Conservation (phyloP, 2,797 vertebrate species). For the Pseudochirops cupreus region DNA sequence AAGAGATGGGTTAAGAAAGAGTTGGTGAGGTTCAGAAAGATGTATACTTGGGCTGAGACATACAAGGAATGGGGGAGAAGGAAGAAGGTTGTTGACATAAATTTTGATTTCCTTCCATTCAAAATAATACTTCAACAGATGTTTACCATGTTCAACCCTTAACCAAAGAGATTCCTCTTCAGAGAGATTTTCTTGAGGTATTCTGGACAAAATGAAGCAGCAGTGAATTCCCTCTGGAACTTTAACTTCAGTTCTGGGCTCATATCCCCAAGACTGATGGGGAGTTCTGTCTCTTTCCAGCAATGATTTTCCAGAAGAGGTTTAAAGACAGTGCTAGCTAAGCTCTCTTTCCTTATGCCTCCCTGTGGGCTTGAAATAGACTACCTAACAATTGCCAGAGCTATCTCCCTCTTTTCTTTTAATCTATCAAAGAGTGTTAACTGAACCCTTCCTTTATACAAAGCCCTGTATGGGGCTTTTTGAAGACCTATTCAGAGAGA, state of each 20-base stretch:
- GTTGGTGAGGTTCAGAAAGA: not conserved
- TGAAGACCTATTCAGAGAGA: not conserved
- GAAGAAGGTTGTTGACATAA: not conserved
- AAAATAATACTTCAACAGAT: not conserved
- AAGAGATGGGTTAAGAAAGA: not conserved
- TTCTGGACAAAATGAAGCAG: not conserved
- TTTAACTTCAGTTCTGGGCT: not conserved
- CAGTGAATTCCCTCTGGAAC: not conserved
- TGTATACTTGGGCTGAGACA: not conserved
- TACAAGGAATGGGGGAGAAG: not conserved
- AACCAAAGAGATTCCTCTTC: not conserved
- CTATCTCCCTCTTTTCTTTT: constrained; percentile 17
- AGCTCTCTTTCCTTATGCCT: not conserved
- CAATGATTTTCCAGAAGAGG: not conserved
- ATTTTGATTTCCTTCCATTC: not conserved
- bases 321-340: not conserved
- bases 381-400: not conserved
- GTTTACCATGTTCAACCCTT: not conserved
- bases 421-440: constrained; percentile 2
- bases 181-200: not conserved
- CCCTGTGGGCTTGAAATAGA: not conserved
- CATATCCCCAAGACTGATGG: not conserved
- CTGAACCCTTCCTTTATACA: no score
- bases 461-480: not conserved
- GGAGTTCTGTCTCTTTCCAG: not conserved